Base-by-base conservation (phyloP, 1,140 invertebrate genomes). In the Ips nitidus region DNA sequence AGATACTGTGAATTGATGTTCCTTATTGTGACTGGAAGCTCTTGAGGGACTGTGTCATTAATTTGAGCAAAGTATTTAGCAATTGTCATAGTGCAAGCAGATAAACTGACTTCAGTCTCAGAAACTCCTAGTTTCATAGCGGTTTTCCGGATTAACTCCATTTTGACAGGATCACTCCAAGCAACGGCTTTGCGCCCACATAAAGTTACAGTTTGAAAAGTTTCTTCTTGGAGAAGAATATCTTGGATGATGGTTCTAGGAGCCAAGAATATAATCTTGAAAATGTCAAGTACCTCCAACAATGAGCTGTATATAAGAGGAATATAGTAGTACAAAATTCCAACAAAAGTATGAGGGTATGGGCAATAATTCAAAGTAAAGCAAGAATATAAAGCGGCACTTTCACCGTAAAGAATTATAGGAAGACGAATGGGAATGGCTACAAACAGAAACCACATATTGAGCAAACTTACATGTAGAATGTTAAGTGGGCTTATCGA, bases 171-270 rank as follows among this genome's bases (percentile, higher is more conserved):
- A 0, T 88, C 86, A 0, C 90, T 91, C 87, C 91, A 93, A 2
- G 89, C 86, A 1, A 91, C 86, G 1, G 91, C 88, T 82, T 93
- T 93, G 66, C 91, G 83, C 4, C 91, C 91, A 64, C 89, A 90
- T 3, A 90, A 83, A 0, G 89, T 90, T 38, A 89, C 85, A 5
- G 86, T 89, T 75, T 91, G 87, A 3, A 91, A 77, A 4, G 87
- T 83, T 76, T 79, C 84, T 63, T 78, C 83, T 77, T 42, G 80
- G 73, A 3, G 72, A 3, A 88, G 83, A 0, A 89, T 72, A 69
- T 88, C 87, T 37, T 89, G 83, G 1, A 87, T 75, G 8, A 90
- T 82, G 2, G 84, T 83, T 41, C 84, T 81, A 0, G 88, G 87
- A 0, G 86, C 86, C 50, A 79, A 82, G 53, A 87, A 81, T 0